These are phyloP conservation scores for Brachycybe producta DNA, from an alignment of 2,888 invertebrate species.

Conservation along the genomic window DNA sequence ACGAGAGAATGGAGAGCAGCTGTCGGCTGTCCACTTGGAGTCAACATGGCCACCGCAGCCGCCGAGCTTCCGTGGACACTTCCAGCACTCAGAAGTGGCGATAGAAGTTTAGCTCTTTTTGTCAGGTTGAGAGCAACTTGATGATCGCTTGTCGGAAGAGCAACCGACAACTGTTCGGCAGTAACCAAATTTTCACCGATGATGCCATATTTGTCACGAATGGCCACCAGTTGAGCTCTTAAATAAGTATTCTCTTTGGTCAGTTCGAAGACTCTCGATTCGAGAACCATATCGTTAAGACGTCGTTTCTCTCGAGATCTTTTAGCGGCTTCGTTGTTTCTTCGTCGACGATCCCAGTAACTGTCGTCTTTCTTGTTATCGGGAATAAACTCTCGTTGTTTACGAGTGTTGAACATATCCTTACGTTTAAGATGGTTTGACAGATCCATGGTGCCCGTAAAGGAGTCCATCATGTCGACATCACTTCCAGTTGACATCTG, in stretches of 20 bases:
- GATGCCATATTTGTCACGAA: conserved; percentile 84
- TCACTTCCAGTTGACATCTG: too few species aligned
- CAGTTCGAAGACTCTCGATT: conserved; percentile 82
- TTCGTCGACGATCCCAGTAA: conserved; percentile 89
- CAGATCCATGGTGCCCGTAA: conserved; percentile 26
- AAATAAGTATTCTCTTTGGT: conserved; percentile 91
- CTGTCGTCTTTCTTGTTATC: conserved; percentile 93
- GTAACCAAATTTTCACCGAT: conserved; percentile 74
- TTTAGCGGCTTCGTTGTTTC: conserved; percentile 96
- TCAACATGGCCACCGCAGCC: conserved; percentile 7
- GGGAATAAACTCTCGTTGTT: conserved; percentile 91
- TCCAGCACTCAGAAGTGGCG: conserved; percentile 11
- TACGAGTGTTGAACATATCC: conserved; percentile 53
- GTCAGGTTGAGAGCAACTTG: conserved; percentile 64
- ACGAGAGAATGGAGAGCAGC: conserved; percentile 13
- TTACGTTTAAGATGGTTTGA: conserved; percentile 45
- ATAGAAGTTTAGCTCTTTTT: conserved; percentile 50
- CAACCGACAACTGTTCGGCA: conserved; percentile 75
- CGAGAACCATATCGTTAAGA: conserved; percentile 91
- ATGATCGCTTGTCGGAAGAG: conserved; percentile 60
- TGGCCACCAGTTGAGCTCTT: conserved; percentile 80
- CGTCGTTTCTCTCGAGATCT: conserved; percentile 90
- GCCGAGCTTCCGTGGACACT: conserved; percentile 3
- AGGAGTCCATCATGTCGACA: neutral
- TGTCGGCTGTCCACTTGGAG: conserved; percentile 3